Evolutionary conservation across 1,140 invertebrate genomes (phyloP), one percentile per base, ranked within the genome.

Genomic region (Ephestia elutella): DNA sequence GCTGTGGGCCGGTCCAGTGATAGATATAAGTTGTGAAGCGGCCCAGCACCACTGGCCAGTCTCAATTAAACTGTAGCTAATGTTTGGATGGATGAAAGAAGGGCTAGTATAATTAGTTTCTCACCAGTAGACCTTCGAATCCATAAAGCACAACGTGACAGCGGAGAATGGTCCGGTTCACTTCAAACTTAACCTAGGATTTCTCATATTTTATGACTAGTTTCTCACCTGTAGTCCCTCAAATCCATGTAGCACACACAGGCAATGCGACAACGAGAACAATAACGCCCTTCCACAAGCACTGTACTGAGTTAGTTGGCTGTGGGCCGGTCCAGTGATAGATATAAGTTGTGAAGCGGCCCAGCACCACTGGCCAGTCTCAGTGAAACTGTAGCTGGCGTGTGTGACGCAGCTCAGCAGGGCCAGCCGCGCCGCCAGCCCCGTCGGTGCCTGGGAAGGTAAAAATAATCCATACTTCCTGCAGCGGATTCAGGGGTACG

Each of bases 11-110:
- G 64, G 53, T 0, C 62, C 53, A 28, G 63, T 58, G 4, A 75
- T 57, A 0, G 60, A 18, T 2, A 63, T 69, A 60, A 93, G 91
- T 1, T 90, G 91, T 25, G 92, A 90, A n/a, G 93, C 86, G 87
- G 95, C 92, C 92, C 93, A 94, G 60, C 92, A 90, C 87, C 92
- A 95, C 73, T 95, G 94, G 0, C 82, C 80, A 30, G 89, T 75
- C 62, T 92, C 91, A 1, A 91, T 90, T 78, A 94, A 95, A 44
- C 94, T 74, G 63, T 94, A 93, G 0, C 92, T 93, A n/a, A n/a
- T n/a, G n/a, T n/a, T n/a, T n/a, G n/a, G n/a, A n/a, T n/a, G n/a
- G n/a, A n/a, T n/a, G n/a, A n/a, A n/a, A n/a, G n/a, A n/a, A n/a
- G n/a, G n/a, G n/a, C n/a, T n/a, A n/a, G n/a, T n/a, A n/a, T n/a